Percentiles rank a stretch among this genome's conserved stretches.
Conservation (phyloP, 1,140 invertebrate genomes). For the Lordiphosa stackelbergi region DNA sequence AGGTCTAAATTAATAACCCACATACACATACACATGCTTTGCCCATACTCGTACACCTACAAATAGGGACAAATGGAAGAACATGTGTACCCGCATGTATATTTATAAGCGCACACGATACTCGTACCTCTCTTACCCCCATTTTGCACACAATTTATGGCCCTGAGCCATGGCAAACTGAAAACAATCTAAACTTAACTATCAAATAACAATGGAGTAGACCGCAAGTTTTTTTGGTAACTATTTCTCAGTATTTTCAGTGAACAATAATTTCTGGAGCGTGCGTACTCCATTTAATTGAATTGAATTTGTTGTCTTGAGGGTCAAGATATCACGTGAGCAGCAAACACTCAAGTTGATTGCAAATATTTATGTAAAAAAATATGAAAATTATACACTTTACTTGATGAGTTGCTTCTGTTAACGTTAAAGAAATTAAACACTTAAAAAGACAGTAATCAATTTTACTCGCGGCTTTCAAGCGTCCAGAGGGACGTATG, state of each 20-base stretch:
- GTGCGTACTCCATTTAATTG: conserved; percentile 48
- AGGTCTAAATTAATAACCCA: conserved; percentile 49
- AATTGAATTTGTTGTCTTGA: conserved; percentile 50
- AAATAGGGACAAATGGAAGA: conserved; percentile 23
- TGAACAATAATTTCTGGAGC: no score
- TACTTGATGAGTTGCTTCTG: conserved; percentile 64
- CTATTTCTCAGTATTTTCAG: no score
- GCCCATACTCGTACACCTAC: not conserved
- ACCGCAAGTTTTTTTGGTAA: no score
- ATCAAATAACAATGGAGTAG: no score
- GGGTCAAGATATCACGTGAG: conserved; percentile 3
- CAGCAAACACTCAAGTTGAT: conserved; percentile 9
- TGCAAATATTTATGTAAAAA: conserved; percentile 30
- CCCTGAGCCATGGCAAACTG: no score
- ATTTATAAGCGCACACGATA: not conserved
- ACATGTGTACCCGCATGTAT: conserved; percentile 19
- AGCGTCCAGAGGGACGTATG: not conserved
- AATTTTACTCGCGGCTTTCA: conserved; percentile 37
- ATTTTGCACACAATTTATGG: no score
- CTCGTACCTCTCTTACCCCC: not conserved
- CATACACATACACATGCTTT: no score
- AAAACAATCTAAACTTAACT: no score
- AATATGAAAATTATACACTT: conserved; percentile 65
- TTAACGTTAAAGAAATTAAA: conserved; percentile 66
- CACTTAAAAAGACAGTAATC: conserved; percentile 50